Conservation (phyloP, 2,113 vertebrate species). For the Elaphurus davidianus region DNA sequence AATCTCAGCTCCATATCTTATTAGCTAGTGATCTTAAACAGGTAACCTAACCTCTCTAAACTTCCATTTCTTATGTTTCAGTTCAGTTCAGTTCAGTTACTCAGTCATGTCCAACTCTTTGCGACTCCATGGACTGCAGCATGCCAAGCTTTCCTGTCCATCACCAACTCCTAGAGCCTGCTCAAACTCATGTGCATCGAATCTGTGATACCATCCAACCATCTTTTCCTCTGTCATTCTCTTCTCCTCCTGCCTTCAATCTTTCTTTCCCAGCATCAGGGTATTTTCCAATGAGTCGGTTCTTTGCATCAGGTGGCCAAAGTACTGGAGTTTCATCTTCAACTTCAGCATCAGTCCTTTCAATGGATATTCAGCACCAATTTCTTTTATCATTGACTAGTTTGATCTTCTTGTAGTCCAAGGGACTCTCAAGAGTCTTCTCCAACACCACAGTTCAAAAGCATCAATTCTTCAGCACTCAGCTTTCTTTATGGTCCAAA, state of each 20-base stretch:
- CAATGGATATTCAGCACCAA: background rate
- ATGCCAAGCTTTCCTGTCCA: background rate
- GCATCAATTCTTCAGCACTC: background rate
- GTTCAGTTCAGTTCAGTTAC: background rate
- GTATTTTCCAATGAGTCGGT: background rate
- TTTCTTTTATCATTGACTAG: background rate
- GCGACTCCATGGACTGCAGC: background rate
- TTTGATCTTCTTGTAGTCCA: background rate
- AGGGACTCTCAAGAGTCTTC: background rate
- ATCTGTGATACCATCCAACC: background rate
- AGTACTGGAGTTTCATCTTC: background rate
- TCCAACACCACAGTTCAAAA: background rate
- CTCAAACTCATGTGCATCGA: background rate
- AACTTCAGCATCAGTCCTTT: background rate
- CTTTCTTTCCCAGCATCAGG: background rate
- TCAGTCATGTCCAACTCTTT: background rate
- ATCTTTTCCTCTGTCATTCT: background rate
- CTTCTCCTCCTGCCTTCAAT: background rate
- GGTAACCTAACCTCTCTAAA: background rate
- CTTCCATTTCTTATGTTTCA: background rate
- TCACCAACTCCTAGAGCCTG: background rate
- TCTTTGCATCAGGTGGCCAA: background rate
- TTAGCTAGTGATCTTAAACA: background rate
- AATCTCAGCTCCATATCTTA: background rate
- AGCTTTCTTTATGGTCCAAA: background rate